Percentiles rank a stretch among this genome's conserved stretches.
Conservation (phyloP, 2,113 vertebrate species). For the Phaethornis superciliosus region DNA sequence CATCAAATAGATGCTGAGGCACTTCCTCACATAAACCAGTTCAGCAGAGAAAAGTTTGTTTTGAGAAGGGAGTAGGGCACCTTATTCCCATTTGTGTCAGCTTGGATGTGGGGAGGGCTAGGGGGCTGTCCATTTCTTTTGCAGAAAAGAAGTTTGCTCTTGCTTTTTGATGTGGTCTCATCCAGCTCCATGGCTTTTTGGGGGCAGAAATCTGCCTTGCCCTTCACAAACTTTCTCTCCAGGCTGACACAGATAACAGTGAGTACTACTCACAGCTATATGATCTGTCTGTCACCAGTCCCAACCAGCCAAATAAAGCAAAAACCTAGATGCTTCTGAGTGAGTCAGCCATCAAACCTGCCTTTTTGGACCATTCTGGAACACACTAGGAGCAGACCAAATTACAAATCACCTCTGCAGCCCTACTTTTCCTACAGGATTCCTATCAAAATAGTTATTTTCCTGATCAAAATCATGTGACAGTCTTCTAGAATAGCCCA, state of each 20-base stretch:
- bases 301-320: neutral
- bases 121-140: neutral
- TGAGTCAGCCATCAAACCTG: neutral
- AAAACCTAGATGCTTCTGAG: neutral
- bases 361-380: neutral
- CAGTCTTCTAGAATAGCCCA: neutral
- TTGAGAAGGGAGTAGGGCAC: neutral
- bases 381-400: neutral
- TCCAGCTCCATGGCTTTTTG: neutral
- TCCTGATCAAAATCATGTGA: neutral
- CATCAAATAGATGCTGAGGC: neutral
- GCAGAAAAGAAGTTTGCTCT: neutral
- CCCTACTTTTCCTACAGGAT: neutral
- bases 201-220: neutral
- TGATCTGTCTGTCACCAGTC: neutral
- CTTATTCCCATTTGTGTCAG: neutral
- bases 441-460: neutral
- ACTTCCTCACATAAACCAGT: neutral
- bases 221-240: neutral
- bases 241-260: neutral
- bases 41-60: neutral
- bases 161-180: neutral
- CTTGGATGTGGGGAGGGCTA: rapidly evolving
- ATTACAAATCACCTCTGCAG: neutral
- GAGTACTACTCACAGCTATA: neutral